Conservation (phyloP, 2,797 vertebrate species). For the Calcarius lapponicus region DNA sequence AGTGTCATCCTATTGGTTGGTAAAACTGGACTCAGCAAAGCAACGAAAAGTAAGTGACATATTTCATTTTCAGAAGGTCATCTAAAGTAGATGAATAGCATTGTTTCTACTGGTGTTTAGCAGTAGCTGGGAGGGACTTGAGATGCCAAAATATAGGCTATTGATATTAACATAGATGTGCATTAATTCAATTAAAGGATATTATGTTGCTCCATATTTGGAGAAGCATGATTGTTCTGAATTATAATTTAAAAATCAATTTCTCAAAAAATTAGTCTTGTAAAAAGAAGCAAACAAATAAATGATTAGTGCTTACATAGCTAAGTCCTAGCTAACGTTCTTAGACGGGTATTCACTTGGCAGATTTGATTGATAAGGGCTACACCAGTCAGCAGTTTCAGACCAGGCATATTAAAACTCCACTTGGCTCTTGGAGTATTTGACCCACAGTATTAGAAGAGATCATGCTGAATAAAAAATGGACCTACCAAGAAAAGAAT, state of each 20-base stretch:
- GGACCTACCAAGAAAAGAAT: background rate
- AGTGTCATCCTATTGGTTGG: conserved; percentile 95
- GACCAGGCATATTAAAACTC: background rate
- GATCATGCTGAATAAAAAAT: background rate
- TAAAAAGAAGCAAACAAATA: background rate
- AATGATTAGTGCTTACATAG: background rate
- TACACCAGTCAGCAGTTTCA: background rate
- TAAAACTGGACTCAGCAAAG: conserved; percentile 94
- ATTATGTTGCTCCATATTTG: background rate
- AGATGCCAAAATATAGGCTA: background rate
- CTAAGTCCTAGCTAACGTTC: background rate
- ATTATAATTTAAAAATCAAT: background rate
- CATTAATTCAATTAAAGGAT: background rate
- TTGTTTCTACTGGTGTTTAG: background rate
- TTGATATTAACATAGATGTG: background rate
- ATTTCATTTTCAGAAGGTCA: background rate
- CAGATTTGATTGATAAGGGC: background rate
- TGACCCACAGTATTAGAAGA: background rate
- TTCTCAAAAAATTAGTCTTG: background rate
- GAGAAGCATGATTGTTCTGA: background rate
- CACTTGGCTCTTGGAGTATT: background rate
- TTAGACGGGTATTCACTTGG: background rate
- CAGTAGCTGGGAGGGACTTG: background rate
- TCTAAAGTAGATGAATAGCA: background rate
- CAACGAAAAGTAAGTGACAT: conserved; percentile 88